Conservation (phyloP, 2,113 vertebrate genomes). For the Otus sunia region DNA sequence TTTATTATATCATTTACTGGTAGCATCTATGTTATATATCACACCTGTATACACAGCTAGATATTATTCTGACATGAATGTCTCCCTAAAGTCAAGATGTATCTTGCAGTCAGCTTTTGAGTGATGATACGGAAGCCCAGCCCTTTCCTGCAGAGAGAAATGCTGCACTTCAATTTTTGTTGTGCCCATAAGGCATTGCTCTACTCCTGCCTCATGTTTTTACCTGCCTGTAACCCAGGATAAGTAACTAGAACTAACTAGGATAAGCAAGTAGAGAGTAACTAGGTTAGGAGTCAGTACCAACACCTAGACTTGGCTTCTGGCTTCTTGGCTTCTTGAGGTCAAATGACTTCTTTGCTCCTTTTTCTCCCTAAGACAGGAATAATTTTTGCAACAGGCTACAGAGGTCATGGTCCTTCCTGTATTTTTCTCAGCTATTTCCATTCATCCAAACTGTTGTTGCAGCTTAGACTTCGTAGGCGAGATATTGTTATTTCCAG, state of each 20-base stretch:
- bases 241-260: not conserved
- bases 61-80: not conserved
- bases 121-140: not conserved
- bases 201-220: not conserved
- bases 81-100: not conserved
- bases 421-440: constrained; percentile 9
- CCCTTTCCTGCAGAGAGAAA: not conserved
- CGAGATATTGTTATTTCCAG: not conserved
- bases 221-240: not conserved
- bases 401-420: not conserved
- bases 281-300: not conserved
- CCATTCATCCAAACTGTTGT: not conserved
- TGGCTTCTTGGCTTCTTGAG: not conserved
- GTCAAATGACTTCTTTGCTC: not conserved
- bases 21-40: not conserved
- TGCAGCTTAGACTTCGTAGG: not conserved
- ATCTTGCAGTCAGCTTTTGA: not conserved
- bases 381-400: not conserved
- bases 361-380: not conserved
- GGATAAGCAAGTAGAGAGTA: not conserved
- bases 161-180: not conserved
- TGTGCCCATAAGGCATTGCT: not conserved
- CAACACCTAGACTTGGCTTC: not conserved
- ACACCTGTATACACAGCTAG: not conserved
- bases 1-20: not conserved